Evolutionary conservation across 2,888 invertebrate species (phyloP), one percentile per base, ranked within the genome.

Genomic region (Archips xylosteana): DNA sequence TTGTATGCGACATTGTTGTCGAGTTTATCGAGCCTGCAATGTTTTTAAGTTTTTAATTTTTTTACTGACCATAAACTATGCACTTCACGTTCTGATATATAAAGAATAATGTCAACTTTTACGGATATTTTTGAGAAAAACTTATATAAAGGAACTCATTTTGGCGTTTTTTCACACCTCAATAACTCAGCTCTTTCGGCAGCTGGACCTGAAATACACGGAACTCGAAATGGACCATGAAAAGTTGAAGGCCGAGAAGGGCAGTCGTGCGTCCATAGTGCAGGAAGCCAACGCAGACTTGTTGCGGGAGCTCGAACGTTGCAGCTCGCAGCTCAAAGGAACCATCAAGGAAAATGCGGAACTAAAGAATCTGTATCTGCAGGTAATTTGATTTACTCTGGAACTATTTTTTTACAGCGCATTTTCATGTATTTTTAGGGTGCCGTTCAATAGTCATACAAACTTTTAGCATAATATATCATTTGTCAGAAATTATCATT

Each of bases 271-370:
- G 13, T 90, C 92, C 0, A 82, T 91, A 10, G 92, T 87, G 42
- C 91, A 91, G 66, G 91, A 91, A 70, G 90, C 92, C 0, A 91
- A 92, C 70, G 89, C 90, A 0, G 94, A 94, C 70, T 78, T 94
- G 39, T 70, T 92, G 74, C 83, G 90, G 0, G 95, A 96, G 61
- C 80, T 95, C 71, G 95, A 96, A 78, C 89, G 93, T 0, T 92
- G 92, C 70, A 94, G 94, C 76, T 88, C 89, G 9, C 89, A 95
- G 57, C 85, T 95, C 0, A 95, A 95, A 65, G 95, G 95, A 71
- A 94, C 95, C 54, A 84, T 92, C 3, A 89, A 88, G 49, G 94
- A 93, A 70, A 90, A 95, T 9, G 90, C 92, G 0, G 92, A 95
- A 63, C 83, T 95, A 0, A 95, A 95, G 79, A 92, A 87, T 39